These are phyloP conservation scores for Ectemnius lituratus DNA, from an alignment of 2,888 invertebrate genomes.

Conservation along the genomic window DNA sequence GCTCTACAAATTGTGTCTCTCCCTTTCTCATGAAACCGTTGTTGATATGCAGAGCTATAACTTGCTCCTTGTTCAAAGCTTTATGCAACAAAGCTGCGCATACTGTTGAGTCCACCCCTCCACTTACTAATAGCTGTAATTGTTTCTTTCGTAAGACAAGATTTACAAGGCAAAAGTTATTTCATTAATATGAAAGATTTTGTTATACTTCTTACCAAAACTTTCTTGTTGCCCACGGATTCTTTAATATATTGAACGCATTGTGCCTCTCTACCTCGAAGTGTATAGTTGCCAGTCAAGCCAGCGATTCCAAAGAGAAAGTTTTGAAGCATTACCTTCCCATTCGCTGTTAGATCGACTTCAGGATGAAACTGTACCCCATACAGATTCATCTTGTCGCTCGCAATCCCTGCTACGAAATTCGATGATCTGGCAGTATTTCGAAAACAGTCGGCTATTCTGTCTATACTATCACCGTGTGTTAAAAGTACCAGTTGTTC, in stretches of 20 bases:
- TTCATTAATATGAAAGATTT: too few species aligned
- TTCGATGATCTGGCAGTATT: slow-evolving; percentile 91
- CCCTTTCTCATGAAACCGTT: slow-evolving; percentile 99
- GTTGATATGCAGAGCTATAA: slow-evolving; percentile 98
- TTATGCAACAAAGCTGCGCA: slow-evolving; percentile 96
- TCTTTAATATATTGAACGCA: slow-evolving; percentile 96
- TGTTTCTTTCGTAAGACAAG: slow-evolving; percentile 7
- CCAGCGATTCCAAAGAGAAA: slow-evolving; percentile 96
- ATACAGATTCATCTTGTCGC: slow-evolving; percentile 93
- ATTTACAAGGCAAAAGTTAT: too few species aligned
- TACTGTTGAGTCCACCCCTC: slow-evolving; percentile 99
- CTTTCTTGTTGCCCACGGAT: slow-evolving; percentile 94
- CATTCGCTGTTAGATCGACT: slow-evolving; percentile 96
- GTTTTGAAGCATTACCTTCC: slow-evolving; percentile 94
- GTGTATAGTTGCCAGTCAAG: slow-evolving; percentile 91
- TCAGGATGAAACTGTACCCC: slow-evolving; percentile 99
- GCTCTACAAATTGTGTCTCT: slow-evolving; percentile 93
- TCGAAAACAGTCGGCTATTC: slow-evolving; percentile 93
- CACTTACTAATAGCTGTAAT: slow-evolving; percentile 92
- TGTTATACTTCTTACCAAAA: slow-evolving; percentile 83
- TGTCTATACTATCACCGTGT: slow-evolving; percentile 97
- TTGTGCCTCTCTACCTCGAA: slow-evolving; percentile 90
- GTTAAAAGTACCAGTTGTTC: slow-evolving; percentile 95
- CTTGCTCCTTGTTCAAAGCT: slow-evolving; percentile 92
- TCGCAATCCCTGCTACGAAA: slow-evolving; percentile 92